Percentiles rank a stretch among this genome's conserved stretches.
phyloP scores from a whole-genome alignment of 2,113 vertebrate genomes.

The Paracanthobrama guichenoti region DNA sequence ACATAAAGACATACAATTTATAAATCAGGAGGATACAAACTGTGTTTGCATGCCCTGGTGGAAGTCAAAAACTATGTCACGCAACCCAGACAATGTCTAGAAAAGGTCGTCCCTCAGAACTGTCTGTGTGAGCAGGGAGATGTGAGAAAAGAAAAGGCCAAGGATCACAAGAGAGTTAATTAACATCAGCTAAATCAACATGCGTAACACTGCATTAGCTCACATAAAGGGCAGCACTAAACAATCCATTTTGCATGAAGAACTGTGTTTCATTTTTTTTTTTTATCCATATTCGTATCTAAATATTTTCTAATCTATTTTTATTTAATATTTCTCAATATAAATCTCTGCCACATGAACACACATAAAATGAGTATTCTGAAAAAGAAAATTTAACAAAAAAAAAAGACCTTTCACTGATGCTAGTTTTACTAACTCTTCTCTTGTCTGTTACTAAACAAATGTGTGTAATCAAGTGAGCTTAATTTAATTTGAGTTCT shows the following conservation, averaged over 20 bases:
- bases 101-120: constrained; percentile 9
- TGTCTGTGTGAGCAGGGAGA: not conserved
- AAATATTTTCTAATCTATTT: not conserved
- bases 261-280: not conserved
- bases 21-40: not conserved
- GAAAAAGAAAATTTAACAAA: not conserved
- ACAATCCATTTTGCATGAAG: not conserved
- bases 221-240: not conserved
- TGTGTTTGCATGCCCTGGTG: constrained; percentile 7
- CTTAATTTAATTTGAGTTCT: not conserved
- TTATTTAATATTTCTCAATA: not conserved
- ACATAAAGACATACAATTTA: not conserved
- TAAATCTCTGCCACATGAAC: not conserved
- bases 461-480: not conserved
- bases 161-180: constrained; percentile 17
- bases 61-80: not conserved
- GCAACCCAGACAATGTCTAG: not conserved
- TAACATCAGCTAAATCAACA: constrained; percentile 17
- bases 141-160: not conserved
- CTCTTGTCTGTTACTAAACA: not conserved
- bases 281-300: not conserved
- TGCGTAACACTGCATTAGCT: not conserved
- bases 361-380: not conserved
- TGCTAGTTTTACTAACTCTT: not conserved
- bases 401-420: not conserved